Conservation (phyloP, 2,797 vertebrate genomes). For the Spatula clypeata region DNA sequence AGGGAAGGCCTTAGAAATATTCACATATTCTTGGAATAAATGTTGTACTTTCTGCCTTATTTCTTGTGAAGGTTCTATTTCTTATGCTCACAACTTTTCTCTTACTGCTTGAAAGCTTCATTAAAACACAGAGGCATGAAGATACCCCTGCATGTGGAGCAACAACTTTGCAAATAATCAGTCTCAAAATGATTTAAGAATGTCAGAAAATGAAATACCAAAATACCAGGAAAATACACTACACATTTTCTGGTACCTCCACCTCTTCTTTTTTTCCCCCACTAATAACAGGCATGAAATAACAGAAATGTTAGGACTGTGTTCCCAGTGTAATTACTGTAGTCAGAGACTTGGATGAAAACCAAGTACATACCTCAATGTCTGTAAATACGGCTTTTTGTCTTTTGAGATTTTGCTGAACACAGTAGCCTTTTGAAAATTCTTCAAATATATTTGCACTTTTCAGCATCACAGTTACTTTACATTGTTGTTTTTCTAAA, state of each 20-base stretch:
- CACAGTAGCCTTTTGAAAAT: background rate
- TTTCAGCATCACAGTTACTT: background rate
- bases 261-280: background rate
- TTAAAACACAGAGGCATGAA: background rate
- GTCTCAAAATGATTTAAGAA: background rate
- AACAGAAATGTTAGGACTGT: background rate
- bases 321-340: background rate
- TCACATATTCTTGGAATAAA: background rate
- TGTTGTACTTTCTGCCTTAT: background rate
- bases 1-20: background rate
- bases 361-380: rapidly evolving
- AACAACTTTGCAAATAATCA: background rate
- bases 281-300: background rate
- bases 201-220: background rate
- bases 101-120: background rate
- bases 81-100: background rate
- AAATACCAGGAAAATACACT: background rate
- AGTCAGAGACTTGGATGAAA: background rate
- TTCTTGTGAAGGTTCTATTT: background rate
- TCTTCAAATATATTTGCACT: background rate
- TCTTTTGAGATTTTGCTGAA: background rate
- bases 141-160: background rate
- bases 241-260: background rate
- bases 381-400: background rate
- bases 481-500: background rate